Evolutionary conservation across 2,113 vertebrate species (phyloP), one percentile per base, ranked within the genome.

Genomic region (Lagopus leucura): DNA sequence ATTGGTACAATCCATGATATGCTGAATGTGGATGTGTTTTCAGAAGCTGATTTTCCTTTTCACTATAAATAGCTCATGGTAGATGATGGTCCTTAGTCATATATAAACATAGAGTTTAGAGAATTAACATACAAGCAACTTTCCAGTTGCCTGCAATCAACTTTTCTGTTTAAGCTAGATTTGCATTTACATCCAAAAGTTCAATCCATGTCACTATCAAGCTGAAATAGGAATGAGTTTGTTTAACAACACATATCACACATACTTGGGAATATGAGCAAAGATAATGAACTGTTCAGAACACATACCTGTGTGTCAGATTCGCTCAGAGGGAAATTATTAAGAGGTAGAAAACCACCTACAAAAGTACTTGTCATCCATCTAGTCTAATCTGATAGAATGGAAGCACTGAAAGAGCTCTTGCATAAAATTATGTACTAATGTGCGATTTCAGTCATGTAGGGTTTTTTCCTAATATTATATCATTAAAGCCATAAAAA

Each of bases 351-450:
- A 93, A 94, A 96, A 69, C 91, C 93, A 94, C 95, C 92, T 94
- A 88, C 88, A 79, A 89, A 95, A 92, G 94, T 94, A 92, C 95
- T 97, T 96, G 95, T 95, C 95, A 96, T 96, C 82, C 70, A 93
- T 96, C 88, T 94, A 38, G 94, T 93, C 80, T 95, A 88, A 95
- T 90, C 94, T 95, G 93, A 92, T 95, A 77, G 86, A 95, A 95
- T 63, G 87, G 82, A 97, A 90, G 93, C 84, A 82, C 94, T 90
- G 70, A 90, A 95, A 94, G 93, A 96, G 90, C 88, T 94, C 88
- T 96, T 96, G 94, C 94, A 97, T 95, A 90, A 91, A 95, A 96
- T 96, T 96, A 94, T 61, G 90, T 54, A 86, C 86, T 95, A 95
- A 95, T 94, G 93, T 95, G 92, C 77, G 84, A 90, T 96, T 97